Conservation (phyloP, 1,140 invertebrate genomes). For the Drosophila funebris region DNA sequence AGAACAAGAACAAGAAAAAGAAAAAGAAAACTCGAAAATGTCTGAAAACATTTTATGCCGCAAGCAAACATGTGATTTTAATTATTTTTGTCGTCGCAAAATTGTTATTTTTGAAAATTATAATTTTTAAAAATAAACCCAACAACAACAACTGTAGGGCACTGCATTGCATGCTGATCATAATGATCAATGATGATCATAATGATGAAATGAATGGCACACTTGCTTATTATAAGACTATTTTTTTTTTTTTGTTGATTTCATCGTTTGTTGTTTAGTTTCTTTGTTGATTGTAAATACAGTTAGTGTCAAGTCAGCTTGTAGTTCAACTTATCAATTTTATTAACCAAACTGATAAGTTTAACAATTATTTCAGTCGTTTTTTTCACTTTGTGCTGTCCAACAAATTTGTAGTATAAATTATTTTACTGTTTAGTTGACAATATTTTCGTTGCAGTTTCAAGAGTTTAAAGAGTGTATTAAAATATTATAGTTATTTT, state of each 20-base stretch:
- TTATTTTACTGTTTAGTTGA: too few relatives aligned
- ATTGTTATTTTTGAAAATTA: slow-evolving; percentile 81
- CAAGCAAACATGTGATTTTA: slow-evolving; percentile 81
- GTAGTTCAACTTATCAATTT: not conserved
- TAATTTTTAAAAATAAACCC: slow-evolving; percentile 76
- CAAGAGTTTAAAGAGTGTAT: too few relatives aligned
- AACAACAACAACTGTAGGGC: slow-evolving; percentile 28
- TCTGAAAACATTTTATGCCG: slow-evolving; percentile 68
- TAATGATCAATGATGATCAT: slow-evolving; percentile 14
- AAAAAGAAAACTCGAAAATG: slow-evolving; percentile 8
- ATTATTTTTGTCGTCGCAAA: slow-evolving; percentile 78
- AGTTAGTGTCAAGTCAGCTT: not conserved
- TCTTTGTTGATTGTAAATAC: slow-evolving; percentile 1
- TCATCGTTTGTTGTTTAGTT: not conserved
- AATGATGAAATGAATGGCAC: slow-evolving; percentile 23
- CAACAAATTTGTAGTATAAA: too few relatives aligned
- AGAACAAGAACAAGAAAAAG: too few relatives aligned
- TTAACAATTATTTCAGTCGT: not conserved
- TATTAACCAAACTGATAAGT: not conserved
- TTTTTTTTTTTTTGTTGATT: not conserved
- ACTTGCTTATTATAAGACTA: slow-evolving; percentile 2
- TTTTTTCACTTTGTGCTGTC: too few relatives aligned
- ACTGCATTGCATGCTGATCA: slow-evolving; percentile 26
- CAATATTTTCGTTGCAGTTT: too few relatives aligned
- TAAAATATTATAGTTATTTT: too few relatives aligned